phyloP scores from a whole-genome alignment of 2,797 vertebrate genomes.

The Periophthalmus magnuspinnatus region DNA sequence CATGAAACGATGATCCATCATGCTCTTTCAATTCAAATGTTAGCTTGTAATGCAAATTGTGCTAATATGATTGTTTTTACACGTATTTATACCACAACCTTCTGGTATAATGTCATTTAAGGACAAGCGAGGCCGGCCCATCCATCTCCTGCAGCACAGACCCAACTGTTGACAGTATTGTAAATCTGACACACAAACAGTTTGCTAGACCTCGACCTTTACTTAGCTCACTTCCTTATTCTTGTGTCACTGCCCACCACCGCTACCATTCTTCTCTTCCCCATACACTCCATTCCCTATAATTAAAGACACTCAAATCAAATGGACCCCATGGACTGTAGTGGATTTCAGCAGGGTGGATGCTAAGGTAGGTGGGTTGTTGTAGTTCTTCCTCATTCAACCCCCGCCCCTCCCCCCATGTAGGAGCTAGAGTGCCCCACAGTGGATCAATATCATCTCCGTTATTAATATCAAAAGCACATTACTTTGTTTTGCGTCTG shows the following conservation, averaged over 20 bases:
- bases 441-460: conserved; percentile 94
- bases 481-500: conserved; percentile 98
- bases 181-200: conserved; percentile 59
- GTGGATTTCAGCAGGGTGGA: conserved; percentile 88
- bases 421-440: conserved; percentile 71
- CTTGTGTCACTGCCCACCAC: conserved; percentile 51
- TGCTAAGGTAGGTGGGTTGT: conserved; percentile 75
- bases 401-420: conserved; percentile 55
- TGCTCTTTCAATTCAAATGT: background rate
- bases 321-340: conserved; percentile 90
- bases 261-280: conserved; percentile 68
- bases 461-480: conserved; percentile 99
- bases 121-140: conserved; percentile 39
- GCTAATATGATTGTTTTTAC: background rate
- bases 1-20: background rate
- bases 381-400: conserved; percentile 80
- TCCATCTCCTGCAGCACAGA: conserved; percentile 54
- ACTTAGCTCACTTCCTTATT: conserved; percentile 13
- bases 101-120: conserved; percentile 31
- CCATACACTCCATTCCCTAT: conserved; percentile 90
- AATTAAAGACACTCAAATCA: conserved; percentile 96
- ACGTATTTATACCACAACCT: background rate
- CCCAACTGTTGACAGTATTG: conserved; percentile 69
- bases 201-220: conserved; percentile 33
- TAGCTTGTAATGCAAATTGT: background rate